Conservation (phyloP, 2,113 vertebrate genomes). For the Tachysurus vachellii region DNA sequence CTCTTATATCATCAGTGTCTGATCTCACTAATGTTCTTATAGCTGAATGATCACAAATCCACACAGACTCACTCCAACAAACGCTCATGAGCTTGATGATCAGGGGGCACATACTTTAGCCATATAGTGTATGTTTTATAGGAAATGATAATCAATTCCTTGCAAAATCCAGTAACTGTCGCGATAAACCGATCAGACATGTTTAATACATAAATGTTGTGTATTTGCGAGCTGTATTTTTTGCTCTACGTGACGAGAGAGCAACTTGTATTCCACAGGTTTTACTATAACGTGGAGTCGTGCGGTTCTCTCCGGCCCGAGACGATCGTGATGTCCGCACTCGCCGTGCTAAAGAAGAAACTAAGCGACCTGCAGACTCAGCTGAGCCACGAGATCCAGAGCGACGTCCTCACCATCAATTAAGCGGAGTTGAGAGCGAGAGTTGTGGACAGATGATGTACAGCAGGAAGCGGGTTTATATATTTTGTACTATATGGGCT, state of each 20-base stretch:
- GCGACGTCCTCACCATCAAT: constrained; percentile 94
- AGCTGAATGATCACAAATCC: not conserved
- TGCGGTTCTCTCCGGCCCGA: constrained; percentile 94
- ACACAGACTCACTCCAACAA: not conserved
- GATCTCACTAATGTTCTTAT: not conserved
- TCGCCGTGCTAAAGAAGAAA: constrained; percentile 95
- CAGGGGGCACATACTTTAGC: not conserved
- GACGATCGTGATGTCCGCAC: constrained; percentile 91
- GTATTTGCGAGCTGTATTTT: not conserved
- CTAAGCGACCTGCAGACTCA: constrained; percentile 95
- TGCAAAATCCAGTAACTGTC: not conserved
- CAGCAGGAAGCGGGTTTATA: constrained; percentile 17
- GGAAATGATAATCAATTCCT: not conserved
- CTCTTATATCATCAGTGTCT: not conserved
- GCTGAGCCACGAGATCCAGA: constrained; percentile 97
- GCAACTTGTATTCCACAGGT: constrained; percentile 71
- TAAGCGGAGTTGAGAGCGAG: constrained; percentile 46
- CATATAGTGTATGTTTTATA: not conserved
- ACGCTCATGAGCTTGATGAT: not conserved
- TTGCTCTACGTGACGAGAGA: not conserved
- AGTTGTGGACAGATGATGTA: constrained; percentile 24
- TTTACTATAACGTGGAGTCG: constrained; percentile 96
- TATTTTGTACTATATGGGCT: constrained; percentile 1
- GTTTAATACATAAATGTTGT: not conserved
- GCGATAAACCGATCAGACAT: not conserved